Percentiles rank a stretch among this genome's conserved stretches.
Evolutionary conservation across 2,888 invertebrate genomes (phyloP).

Genomic region (Anorthoa munda): DNA sequence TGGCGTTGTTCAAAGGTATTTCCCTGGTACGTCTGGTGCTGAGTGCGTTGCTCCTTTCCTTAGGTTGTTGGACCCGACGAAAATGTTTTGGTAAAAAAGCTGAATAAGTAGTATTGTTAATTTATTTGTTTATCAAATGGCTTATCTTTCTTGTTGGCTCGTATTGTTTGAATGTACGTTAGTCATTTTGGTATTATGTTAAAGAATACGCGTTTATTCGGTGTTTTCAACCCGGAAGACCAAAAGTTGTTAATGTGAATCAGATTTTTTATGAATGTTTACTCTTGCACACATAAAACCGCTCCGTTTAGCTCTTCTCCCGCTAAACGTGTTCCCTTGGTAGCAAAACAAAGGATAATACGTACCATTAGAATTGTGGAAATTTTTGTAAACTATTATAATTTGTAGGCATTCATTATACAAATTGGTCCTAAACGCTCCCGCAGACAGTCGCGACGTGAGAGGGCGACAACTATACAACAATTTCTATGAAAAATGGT

Average conservation of each 20-base stretch:
- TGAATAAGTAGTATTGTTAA: conserved; percentile 52
- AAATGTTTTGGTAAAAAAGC: conserved; percentile 65
- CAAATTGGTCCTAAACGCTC: neutral
- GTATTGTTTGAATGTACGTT: conserved; percentile 41
- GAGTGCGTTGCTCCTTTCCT: conserved; percentile 81
- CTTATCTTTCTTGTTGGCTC: conserved; percentile 47
- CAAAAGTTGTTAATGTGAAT: conserved; percentile 18
- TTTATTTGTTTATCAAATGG: conserved; percentile 57
- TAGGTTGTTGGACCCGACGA: conserved; percentile 77
- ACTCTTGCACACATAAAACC: neutral
- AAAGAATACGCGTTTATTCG: conserved; percentile 28
- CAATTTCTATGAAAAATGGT: neutral
- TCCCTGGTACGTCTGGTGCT: conserved; percentile 71
- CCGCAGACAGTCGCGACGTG: neutral
- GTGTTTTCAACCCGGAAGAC: conserved; percentile 52
- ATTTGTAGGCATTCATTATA: no score
- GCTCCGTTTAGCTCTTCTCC: neutral
- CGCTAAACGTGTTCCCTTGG: neutral
- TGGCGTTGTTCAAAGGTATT: conserved; percentile 73
- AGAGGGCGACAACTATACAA: neutral
- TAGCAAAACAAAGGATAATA: neutral
- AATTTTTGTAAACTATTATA: neutral
- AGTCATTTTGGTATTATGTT: conserved; percentile 31
- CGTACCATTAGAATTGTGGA: neutral
- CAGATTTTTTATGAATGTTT: conserved; percentile 33